A percentile compares a stretch with the other conserved stretches of the same genome.
phyloP scores from a whole-genome alignment of 2,113 vertebrate genomes.

The Genyomyrus donnyi region DNA sequence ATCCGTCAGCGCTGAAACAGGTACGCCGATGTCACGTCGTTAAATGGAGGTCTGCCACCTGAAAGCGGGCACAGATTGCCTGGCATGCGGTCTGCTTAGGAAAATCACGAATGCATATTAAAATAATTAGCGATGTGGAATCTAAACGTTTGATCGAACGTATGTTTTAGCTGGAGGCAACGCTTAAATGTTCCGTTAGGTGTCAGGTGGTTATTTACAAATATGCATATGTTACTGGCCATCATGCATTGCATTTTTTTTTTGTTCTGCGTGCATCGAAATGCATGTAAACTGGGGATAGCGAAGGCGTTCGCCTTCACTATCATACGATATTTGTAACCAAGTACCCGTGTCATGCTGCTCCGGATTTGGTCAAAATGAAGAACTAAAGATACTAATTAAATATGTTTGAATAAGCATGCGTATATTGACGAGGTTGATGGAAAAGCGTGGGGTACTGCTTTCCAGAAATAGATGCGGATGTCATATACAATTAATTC shows the following conservation, averaged over 20 bases:
- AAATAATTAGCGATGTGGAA: not conserved
- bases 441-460: not conserved
- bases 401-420: not conserved
- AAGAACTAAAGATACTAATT: not conserved
- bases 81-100: not conserved
- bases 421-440: not conserved
- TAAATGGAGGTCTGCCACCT: not conserved
- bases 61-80: not conserved
- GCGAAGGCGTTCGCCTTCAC: not conserved
- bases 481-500: slow-evolving; percentile 12
- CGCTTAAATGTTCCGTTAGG: not conserved
- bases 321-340: not conserved
- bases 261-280: not conserved
- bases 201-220: not conserved
- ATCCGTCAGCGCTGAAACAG: not conserved
- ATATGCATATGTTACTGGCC: not conserved
- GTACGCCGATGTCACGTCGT: not conserved
- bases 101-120: not conserved
- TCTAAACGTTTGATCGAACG: not conserved
- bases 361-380: not conserved
- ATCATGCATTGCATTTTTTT: not conserved
- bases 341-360: not conserved
- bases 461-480: not conserved
- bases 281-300: not conserved
- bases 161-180: not conserved